Evolutionary conservation across 2,797 vertebrate species (phyloP), one percentile per base, ranked within the genome.

Genomic region (Siniperca obscura): DNA sequence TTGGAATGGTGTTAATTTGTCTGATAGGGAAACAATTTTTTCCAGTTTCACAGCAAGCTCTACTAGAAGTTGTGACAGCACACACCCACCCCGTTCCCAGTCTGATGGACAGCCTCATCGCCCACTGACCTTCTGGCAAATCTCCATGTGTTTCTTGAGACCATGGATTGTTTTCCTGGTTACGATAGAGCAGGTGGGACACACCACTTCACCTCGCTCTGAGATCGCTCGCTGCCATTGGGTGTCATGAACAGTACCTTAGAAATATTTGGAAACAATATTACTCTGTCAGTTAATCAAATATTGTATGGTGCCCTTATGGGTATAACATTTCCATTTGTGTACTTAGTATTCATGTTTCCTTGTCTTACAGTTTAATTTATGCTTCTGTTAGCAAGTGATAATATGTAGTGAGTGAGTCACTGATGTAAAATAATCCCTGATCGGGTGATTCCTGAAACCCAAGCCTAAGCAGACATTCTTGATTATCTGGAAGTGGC

Each of bases 61-160:
- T 16, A 42, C 2, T 52, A 50, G 9, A 21, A 3, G 36, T 11
- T 38, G 22, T 70, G 50, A 74, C 61, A 73, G 25, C 0, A 6
- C 0, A 6, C 5, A 36, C 38, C 30, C 46, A 50, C 16, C 22
- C 12, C 0, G 3, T 53, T 66, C 38, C 34, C 30, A n/a, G 34
- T 56, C 3, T 84, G 65, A 65, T 12, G 16, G 42, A 79, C 70
- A 48, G 46, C 34, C 52, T 6, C 42, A 36, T 56, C 7, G 3
- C 14, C 12, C 48, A 80, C 95, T 94, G 92, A 99, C 98, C 95
- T 99, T 98, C 89, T 98, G 97, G 92, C 98, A 99, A 91, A 99
- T 98, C 69, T 99, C 98, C 97, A 99, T 98, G 95, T 99, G 97
- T 91, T 99, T 99, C 95, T 97, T 98, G 73, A 99, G 96, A 59